Evolutionary conservation across 2,888 invertebrate species (phyloP).

Genomic region (Chamaedrilus cognettii): DNA sequence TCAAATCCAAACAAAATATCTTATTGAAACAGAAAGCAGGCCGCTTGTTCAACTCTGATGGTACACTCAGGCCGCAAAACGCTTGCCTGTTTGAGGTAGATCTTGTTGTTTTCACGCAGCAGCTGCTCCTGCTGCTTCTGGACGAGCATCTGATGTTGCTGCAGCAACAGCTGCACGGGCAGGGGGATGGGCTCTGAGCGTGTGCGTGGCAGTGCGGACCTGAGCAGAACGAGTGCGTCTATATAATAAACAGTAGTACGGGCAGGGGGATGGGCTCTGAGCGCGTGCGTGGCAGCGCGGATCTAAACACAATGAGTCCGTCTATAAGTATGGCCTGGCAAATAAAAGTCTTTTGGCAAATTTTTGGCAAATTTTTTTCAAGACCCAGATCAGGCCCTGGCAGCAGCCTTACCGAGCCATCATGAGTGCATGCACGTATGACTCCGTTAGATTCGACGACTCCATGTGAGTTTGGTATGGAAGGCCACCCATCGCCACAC

Average conservation of each 20-base stretch:
- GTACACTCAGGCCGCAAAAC: neutral
- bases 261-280: constrained; percentile 90
- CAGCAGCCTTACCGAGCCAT: constrained; percentile 22
- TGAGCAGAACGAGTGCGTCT: constrained; percentile 79
- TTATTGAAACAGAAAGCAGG: too few relatives aligned
- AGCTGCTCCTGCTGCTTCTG: constrained; percentile 54
- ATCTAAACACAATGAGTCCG: constrained; percentile 73
- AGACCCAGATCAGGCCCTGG: too few relatives aligned
- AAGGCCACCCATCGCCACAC: neutral
- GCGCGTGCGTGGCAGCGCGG: constrained; percentile 71
- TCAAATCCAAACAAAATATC: too few relatives aligned
- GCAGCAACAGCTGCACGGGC: constrained; percentile 80
- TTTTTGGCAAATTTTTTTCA: too few relatives aligned
- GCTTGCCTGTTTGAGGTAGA: constrained; percentile 50
- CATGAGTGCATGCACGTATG: constrained; percentile 26
- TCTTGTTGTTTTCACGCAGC: constrained; percentile 45
- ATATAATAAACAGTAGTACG: constrained; percentile 87
- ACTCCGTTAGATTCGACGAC: constrained; percentile 17
- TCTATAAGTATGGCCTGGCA: too few relatives aligned
- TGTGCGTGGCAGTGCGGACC: constrained; percentile 66
- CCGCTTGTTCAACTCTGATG: too few relatives aligned
- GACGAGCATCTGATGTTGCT: constrained; percentile 49
- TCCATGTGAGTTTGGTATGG: constrained; percentile 1
- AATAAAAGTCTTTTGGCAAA: too few relatives aligned
- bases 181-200: constrained; percentile 91